These are phyloP conservation scores for Hydraecia micacea DNA, from an alignment of 2,888 invertebrate genomes.

Conservation along the genomic window DNA sequence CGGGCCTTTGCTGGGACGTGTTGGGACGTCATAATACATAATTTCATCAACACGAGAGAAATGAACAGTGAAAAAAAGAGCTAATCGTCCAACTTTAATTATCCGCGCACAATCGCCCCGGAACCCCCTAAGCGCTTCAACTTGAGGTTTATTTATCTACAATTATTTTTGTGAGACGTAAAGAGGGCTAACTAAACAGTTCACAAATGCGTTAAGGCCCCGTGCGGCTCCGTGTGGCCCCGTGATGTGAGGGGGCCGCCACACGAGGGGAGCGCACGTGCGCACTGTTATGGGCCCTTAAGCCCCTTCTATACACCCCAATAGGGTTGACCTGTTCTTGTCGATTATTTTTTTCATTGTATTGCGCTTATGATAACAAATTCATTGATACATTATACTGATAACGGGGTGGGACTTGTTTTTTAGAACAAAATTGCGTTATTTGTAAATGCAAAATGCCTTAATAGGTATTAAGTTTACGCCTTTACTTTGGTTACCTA, in stretches of 20 bases:
- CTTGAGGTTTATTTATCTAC: slow-evolving; percentile 86
- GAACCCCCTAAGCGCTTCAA: slow-evolving; percentile 67
- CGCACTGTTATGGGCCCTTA: slow-evolving; percentile 81
- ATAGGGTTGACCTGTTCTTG: slow-evolving; percentile 83
- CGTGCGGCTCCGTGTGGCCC: slow-evolving; percentile 72
- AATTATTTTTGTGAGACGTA: slow-evolving; percentile 81
- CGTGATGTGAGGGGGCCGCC: slow-evolving; percentile 61
- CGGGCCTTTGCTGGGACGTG: neutral
- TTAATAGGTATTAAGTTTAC: neutral
- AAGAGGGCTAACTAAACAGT: slow-evolving; percentile 76
- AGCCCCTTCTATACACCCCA: slow-evolving; percentile 73
- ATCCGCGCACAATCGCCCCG: slow-evolving; percentile 68
- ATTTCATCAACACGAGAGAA: slow-evolving; percentile 2
- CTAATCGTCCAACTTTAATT: slow-evolving; percentile 70
- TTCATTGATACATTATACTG: slow-evolving; percentile 64
- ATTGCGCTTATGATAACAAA: slow-evolving; percentile 68
- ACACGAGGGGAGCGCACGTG: slow-evolving; percentile 82
- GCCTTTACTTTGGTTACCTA: neutral
- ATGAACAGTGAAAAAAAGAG: slow-evolving; percentile 23
- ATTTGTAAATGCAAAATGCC: neutral
- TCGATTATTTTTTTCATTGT: slow-evolving; percentile 75
- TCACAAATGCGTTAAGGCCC: slow-evolving; percentile 82
- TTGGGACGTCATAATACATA: neutral
- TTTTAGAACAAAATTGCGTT: slow-evolving; percentile 29
- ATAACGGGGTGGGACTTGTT: slow-evolving; percentile 38